Percentiles rank a stretch among this genome's conserved stretches.
Conservation (phyloP, 2,888 invertebrate genomes). For the Dermolepida albohirtum region DNA sequence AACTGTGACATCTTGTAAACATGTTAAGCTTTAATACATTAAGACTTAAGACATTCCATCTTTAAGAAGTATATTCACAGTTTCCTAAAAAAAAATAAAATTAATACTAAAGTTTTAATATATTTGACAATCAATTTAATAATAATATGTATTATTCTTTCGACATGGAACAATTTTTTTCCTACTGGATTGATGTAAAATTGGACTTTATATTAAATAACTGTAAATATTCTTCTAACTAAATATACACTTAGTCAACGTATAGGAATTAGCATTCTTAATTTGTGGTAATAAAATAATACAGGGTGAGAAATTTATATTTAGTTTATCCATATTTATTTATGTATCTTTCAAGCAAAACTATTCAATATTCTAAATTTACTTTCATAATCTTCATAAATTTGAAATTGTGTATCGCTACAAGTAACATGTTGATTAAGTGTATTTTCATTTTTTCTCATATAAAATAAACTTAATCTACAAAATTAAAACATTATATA, state of each 20-base stretch:
- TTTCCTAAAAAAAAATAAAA: background rate
- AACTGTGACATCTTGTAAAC: background rate
- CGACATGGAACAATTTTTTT: background rate
- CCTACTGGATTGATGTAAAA: background rate
- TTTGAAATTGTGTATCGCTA: no score
- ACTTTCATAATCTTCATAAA: no score
- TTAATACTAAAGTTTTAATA: constrained; percentile 6
- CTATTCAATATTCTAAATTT: no score
- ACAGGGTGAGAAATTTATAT: no score
- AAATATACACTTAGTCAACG: background rate
- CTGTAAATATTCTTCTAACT: constrained; percentile 19
- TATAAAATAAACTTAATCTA: no score
- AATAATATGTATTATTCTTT: background rate
- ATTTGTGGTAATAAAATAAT: no score
- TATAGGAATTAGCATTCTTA: no score
- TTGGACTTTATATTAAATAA: constrained; percentile 1
- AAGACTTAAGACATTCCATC: constrained; percentile 4
- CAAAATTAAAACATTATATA: no score
- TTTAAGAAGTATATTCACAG: constrained; percentile 16
- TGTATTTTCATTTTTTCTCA: no score
- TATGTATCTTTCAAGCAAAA: no score
- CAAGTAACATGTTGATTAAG: no score
- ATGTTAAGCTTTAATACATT: constrained; percentile 19
- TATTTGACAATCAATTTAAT: constrained; percentile 20
- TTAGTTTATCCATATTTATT: no score